A percentile compares a stretch with the other conserved stretches of the same genome.
Evolutionary conservation across 2,797 vertebrate genomes (phyloP).

Genomic region (Eulemur mongoz): DNA sequence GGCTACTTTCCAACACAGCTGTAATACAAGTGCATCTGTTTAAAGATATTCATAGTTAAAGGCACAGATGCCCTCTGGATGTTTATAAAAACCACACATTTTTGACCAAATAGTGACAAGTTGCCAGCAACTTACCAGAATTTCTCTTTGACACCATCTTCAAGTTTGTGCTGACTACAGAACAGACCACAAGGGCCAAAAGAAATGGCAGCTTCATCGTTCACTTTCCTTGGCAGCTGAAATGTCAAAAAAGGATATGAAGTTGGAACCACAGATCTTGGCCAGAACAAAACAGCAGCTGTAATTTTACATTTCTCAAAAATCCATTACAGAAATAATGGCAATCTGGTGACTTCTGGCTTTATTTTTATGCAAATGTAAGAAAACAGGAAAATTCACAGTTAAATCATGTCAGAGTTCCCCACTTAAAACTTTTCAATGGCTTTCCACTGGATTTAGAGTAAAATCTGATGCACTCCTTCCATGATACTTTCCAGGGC

Average conservation of each 20-base stretch:
- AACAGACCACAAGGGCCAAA: constrained; percentile 90
- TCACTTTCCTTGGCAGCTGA: constrained; percentile 85
- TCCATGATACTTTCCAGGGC: neutral
- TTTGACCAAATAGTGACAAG: constrained; percentile 49
- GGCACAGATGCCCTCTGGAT: neutral
- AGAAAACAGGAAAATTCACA: constrained; percentile 65
- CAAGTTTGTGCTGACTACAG: constrained; percentile 90
- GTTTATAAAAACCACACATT: neutral
- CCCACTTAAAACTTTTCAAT: constrained; percentile 25
- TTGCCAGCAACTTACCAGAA: constrained; percentile 91
- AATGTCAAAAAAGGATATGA: constrained; percentile 76
- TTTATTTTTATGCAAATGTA: constrained; percentile 73
- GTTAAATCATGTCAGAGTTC: neutral
- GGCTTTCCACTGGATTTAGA: neutral
- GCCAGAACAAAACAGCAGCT: constrained; percentile 71
- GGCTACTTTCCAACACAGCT: constrained; percentile 39
- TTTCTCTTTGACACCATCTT: constrained; percentile 98
- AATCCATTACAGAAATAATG: constrained; percentile 3
- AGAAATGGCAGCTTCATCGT: constrained; percentile 92
- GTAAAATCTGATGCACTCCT: neutral
- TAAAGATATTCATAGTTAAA: constrained; percentile 59
- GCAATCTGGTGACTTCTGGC: constrained; percentile 21
- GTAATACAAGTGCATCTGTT: constrained; percentile 23
- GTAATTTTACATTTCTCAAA: constrained; percentile 66
- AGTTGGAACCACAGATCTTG: constrained; percentile 74